These are phyloP conservation scores for Thalassarche chlororhynchos DNA, from an alignment of 2,113 vertebrate species.

Conservation along the genomic window DNA sequence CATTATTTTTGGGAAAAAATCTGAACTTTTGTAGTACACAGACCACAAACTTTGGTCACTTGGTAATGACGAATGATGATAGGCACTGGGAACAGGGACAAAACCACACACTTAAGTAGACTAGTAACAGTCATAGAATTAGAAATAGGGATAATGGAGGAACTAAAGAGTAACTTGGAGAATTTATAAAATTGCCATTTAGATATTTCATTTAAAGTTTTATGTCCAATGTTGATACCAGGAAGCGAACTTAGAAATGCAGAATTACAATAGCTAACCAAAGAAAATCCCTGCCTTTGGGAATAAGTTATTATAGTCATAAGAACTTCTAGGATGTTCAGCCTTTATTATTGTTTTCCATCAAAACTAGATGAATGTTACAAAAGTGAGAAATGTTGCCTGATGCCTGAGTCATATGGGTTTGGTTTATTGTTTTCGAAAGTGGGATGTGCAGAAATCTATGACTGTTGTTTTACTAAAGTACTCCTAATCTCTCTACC, in stretches of 20 bases:
- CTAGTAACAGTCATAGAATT: neutral
- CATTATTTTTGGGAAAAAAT: neutral
- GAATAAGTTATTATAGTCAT: neutral
- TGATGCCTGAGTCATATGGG: neutral
- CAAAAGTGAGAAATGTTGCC: neutral
- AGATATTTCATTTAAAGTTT: neutral
- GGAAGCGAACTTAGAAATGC: neutral
- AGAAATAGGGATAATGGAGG: neutral
- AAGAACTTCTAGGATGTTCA: neutral
- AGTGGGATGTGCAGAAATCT: neutral
- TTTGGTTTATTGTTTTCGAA: neutral
- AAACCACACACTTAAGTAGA: accelerated
- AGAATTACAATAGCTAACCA: neutral
- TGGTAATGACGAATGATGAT: neutral
- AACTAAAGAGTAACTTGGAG: neutral
- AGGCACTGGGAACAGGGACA: neutral
- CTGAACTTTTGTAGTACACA: neutral
- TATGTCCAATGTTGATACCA: neutral
- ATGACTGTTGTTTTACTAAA: neutral
- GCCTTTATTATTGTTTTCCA: neutral
- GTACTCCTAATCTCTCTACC: neutral
- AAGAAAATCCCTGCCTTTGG: neutral
- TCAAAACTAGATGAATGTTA: neutral
- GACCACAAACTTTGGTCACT: neutral
- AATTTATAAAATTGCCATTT: neutral